Base-by-base conservation (phyloP, 2,888 invertebrate species). In the Melipona beecheii region DNA sequence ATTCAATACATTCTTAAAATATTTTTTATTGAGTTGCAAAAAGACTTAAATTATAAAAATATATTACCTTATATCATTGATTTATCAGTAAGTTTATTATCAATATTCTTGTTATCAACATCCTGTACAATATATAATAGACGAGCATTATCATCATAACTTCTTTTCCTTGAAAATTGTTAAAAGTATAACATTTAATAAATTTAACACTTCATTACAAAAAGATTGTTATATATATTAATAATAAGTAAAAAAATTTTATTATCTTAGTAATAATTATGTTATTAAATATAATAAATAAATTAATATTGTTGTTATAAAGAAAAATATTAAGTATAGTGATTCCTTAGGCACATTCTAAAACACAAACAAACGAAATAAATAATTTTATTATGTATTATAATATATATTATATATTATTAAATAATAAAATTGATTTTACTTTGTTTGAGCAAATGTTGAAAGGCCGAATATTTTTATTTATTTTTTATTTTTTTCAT, bases 31-130 rank as follows among this genome's bases (percentile, higher is more conserved):
- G 11, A 4, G 24, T 27, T 24, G 36, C 17, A 24, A 27, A 6
- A 36, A 9, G 9, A 64, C 36, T 64, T 21, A 64, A 43, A 43
- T 43, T 17, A 19, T n/a, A 15, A n/a, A 0, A 15, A 19, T 15
- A n/a, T 65, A 15, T 5, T 15, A n/a, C 17, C 15, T 65, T 0
- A n/a, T 2, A 24, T 24, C 24, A 24, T n/a, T 17, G 24, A 2
- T 0, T 19, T 66, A 49, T 4, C 17, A 13, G 3, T 68, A n/a
- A 15, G 2, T 49, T 64, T 64, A 31, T 64, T 73, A 73, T 73
- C 73, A 13, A 13, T 36, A 31, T 15, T 50, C 24, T 9, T 31
- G 31, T 27, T 73, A 73, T 73, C 62, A 17, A 64, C 73, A 36
- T 64, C 73, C 50, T 64, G 50, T 19, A 50, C 24, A 17, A 52